Conservation (phyloP, 2,888 invertebrate genomes). For the Pseudanteris insignis region DNA sequence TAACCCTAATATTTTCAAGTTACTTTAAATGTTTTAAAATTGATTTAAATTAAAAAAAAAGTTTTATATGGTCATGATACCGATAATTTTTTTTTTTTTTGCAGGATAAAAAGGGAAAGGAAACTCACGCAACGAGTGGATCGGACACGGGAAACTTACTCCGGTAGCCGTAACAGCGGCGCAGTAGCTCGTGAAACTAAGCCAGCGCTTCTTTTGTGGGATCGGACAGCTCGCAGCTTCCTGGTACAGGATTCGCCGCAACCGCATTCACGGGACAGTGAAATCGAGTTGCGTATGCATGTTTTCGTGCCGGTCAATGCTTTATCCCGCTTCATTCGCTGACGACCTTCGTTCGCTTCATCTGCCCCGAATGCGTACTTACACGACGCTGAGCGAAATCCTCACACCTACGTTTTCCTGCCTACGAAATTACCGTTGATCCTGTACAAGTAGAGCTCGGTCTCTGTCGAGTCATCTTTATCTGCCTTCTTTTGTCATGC, state of each 20-base stretch:
- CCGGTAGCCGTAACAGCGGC: slow-evolving; percentile 22
- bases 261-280: slow-evolving; percentile 21
- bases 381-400: slow-evolving; percentile 1
- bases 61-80: too few species aligned
- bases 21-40: too few species aligned
- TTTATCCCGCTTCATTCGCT: slow-evolving; percentile 30
- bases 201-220: slow-evolving; percentile 24
- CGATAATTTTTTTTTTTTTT: too few species aligned
- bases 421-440: slow-evolving; percentile 39
- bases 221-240: slow-evolving; percentile 17
- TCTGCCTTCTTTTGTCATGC: slow-evolving; percentile 7
- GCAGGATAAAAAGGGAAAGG: too few species aligned
- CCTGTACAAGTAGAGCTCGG: slow-evolving; percentile 24
- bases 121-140: slow-evolving; percentile 20
- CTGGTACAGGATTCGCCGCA: slow-evolving; percentile 31
- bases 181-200: slow-evolving; percentile 37
- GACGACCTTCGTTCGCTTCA: slow-evolving; percentile 37
- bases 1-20: too few species aligned
- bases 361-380: slow-evolving; percentile 26
- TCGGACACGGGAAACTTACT: slow-evolving; percentile 13
- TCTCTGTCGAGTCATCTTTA: slow-evolving; percentile 24
- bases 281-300: slow-evolving; percentile 26
- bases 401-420: slow-evolving; percentile 6
- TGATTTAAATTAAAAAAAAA: too few species aligned
- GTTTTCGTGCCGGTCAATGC: slow-evolving; percentile 11